A percentile compares a stretch with the other conserved stretches of the same genome.
Evolutionary conservation across 2,888 invertebrate species (phyloP).

Genomic region (Vanessa cardui): DNA sequence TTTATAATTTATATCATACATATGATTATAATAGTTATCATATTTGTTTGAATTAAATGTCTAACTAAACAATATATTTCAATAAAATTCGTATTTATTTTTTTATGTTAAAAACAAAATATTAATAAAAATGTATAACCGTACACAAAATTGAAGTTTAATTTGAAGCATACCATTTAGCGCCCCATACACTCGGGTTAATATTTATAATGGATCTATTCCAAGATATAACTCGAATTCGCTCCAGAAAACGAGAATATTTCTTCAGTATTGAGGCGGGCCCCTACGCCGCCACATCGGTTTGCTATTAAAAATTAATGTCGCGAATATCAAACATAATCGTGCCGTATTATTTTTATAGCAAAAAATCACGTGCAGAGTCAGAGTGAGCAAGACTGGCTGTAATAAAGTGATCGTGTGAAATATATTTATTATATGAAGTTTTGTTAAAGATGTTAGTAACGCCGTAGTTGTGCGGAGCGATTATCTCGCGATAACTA

Average conservation of each 20-base stretch:
- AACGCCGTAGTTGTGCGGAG: slow-evolving; percentile 39
- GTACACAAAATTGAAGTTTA: too few relatives aligned
- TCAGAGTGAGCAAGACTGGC: background rate
- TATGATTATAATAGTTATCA: too few relatives aligned
- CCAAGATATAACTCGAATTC: slow-evolving; percentile 21
- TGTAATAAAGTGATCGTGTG: background rate
- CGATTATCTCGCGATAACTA: slow-evolving; percentile 51
- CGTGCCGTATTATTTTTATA: background rate
- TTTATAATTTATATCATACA: too few relatives aligned
- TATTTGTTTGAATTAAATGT: too few relatives aligned
- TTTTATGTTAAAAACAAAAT: too few relatives aligned
- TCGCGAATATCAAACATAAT: slow-evolving; percentile 10
- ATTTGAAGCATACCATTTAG: too few relatives aligned
- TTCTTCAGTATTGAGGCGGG: slow-evolving; percentile 26
- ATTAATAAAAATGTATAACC: too few relatives aligned
- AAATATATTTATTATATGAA: slow-evolving; percentile 42
- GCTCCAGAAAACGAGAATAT: slow-evolving; percentile 20
- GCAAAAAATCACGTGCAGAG: background rate
- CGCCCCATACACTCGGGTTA: too few relatives aligned
- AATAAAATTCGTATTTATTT: too few relatives aligned
- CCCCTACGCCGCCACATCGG: slow-evolving; percentile 29
- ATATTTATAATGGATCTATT: slow-evolving; percentile 15
- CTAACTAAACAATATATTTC: too few relatives aligned
- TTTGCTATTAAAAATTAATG: slow-evolving; percentile 18
- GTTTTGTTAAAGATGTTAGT: slow-evolving; percentile 30